These are phyloP conservation scores for Amphilophus citrinellus DNA, from an alignment of 2,113 vertebrate genomes.

Conservation along the genomic window DNA sequence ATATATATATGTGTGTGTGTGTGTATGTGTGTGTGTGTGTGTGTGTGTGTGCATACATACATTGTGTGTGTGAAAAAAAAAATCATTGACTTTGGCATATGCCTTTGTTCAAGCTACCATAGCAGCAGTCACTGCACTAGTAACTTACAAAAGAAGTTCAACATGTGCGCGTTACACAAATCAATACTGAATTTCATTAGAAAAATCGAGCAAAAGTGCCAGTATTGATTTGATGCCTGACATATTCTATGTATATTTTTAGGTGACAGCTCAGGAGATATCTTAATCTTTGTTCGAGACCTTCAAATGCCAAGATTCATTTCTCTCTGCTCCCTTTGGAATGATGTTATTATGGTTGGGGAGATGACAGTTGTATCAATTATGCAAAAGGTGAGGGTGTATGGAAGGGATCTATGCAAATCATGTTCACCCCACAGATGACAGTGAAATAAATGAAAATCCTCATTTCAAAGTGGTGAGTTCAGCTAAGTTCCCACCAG, in stretches of 20 bases:
- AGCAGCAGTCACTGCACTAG: not conserved
- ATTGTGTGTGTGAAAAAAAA: no score
- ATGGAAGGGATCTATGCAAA: slow-evolving; percentile 72
- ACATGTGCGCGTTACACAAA: slow-evolving; percentile 20
- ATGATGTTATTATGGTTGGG: slow-evolving; percentile 71
- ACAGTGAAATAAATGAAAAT: slow-evolving; percentile 68
- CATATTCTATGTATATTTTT: slow-evolving; percentile 64
- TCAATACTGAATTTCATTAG: slow-evolving; percentile 62
- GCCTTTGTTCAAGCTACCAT: not conserved
- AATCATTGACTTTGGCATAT: not conserved
- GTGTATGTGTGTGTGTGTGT: no score
- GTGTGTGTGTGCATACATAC: no score
- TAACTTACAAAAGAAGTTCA: slow-evolving; percentile 18
- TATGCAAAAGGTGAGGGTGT: slow-evolving; percentile 73
- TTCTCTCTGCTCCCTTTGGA: slow-evolving; percentile 66
- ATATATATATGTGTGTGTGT: no score
- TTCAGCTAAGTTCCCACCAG: slow-evolving; percentile 27
- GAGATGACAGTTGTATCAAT: slow-evolving; percentile 78
- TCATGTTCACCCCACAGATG: slow-evolving; percentile 41
- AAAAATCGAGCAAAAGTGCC: slow-evolving; percentile 38
- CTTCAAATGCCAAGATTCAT: slow-evolving; percentile 75
- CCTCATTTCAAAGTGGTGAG: slow-evolving; percentile 50
- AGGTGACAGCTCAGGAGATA: slow-evolving; percentile 63
- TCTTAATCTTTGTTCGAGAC: slow-evolving; percentile 66
- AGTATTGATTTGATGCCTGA: slow-evolving; percentile 64